phyloP scores from a whole-genome alignment of 2,888 invertebrate genomes.

The Meliscaeva auricollis region DNA sequence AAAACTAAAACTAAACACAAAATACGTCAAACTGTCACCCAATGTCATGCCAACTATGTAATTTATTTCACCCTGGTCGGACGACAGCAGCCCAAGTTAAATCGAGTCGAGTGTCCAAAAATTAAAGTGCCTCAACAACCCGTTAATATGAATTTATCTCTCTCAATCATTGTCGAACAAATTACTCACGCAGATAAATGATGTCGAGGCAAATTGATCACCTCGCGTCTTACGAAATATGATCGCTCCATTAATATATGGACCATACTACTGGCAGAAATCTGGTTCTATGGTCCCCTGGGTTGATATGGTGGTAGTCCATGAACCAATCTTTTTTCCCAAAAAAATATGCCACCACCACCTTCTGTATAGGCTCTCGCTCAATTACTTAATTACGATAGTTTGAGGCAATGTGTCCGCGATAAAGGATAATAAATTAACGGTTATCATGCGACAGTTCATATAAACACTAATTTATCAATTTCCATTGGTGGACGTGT shows the following conservation, averaged over 20 bases:
- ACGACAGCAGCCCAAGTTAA: neutral
- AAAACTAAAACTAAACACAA: slow-evolving; percentile 39
- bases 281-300: neutral
- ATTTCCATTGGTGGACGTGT: slow-evolving; percentile 63
- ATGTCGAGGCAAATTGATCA: slow-evolving; percentile 69
- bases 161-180: slow-evolving; percentile 74
- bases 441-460: slow-evolving; percentile 68
- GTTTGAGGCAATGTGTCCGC: slow-evolving; percentile 24
- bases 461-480: slow-evolving; percentile 74
- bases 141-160: slow-evolving; percentile 65
- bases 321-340: slow-evolving; percentile 7
- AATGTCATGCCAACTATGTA: slow-evolving; percentile 60
- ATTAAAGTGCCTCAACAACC: slow-evolving; percentile 48
- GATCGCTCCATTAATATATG: slow-evolving; percentile 68
- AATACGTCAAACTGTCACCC: slow-evolving; percentile 58
- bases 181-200: slow-evolving; percentile 68
- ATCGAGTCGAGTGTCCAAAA: slow-evolving; percentile 2
- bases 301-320: neutral
- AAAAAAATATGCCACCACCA: slow-evolving; percentile 55
- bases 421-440: slow-evolving; percentile 75
- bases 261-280: neutral
- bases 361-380: slow-evolving; percentile 34
- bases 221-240: slow-evolving; percentile 68
- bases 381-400: slow-evolving; percentile 75
- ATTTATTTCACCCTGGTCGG: slow-evolving; percentile 48